Evolutionary conservation across 2,797 vertebrate species (phyloP).

Genomic region (Thamnophis elegans): DNA sequence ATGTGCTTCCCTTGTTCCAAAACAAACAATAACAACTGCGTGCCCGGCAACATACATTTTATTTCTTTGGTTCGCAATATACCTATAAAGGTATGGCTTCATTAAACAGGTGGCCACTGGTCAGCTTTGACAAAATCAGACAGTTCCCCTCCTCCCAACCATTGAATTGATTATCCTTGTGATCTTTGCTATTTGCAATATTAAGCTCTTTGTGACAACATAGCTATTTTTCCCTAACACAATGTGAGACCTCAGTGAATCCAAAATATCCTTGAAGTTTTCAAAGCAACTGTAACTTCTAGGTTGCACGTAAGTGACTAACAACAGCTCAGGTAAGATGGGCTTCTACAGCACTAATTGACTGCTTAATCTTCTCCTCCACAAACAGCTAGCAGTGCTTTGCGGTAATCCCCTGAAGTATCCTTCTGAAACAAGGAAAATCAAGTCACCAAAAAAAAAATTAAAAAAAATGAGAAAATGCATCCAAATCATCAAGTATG

Average conservation of each 20-base stretch:
- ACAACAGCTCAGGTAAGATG: conserved; percentile 52
- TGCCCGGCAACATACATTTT: conserved; percentile 56
- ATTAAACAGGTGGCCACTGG: conserved; percentile 32
- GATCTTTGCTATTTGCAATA: background rate
- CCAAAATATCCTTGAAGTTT: conserved; percentile 40
- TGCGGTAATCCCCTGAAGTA: conserved; percentile 93
- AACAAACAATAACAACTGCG: background rate
- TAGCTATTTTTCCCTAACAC: conserved; percentile 19
- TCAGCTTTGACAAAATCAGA: conserved; percentile 32
- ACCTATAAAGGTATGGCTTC: conserved; percentile 33
- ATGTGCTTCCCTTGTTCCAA: conserved; percentile 6
- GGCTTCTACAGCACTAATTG: background rate
- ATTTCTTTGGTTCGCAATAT: conserved; percentile 52
- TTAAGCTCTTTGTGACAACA: conserved; percentile 32
- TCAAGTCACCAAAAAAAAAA: background rate
- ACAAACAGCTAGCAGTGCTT: conserved; percentile 87
- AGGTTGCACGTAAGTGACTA: conserved; percentile 41
- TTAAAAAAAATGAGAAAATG: background rate
- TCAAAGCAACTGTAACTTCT: conserved; percentile 62
- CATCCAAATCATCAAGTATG: background rate
- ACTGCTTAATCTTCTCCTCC: conserved; percentile 81
- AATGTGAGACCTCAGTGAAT: conserved; percentile 46
- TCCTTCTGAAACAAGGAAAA: conserved; percentile 80
- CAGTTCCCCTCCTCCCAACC: background rate
- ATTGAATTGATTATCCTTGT: conserved; percentile 4